A percentile compares a stretch with the other conserved stretches of the same genome.
phyloP scores from a whole-genome alignment of 2,797 vertebrate genomes.

The Anolis apletophallus region DNA sequence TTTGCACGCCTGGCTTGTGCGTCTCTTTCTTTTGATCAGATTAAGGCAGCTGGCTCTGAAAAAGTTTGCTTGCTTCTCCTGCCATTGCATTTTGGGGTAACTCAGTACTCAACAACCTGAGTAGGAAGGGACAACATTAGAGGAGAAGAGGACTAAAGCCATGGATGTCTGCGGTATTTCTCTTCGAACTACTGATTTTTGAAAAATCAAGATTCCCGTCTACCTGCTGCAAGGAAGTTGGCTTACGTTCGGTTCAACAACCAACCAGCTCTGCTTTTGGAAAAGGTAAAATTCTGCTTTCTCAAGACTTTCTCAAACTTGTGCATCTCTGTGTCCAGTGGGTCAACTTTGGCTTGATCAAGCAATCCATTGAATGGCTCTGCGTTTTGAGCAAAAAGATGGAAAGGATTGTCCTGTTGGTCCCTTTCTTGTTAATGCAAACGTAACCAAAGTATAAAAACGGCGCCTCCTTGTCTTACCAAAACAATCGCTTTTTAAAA shows the following conservation, averaged over 20 bases:
- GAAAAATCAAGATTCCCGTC: background rate
- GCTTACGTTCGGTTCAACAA: background rate
- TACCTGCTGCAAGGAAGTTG: background rate
- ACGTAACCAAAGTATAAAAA: background rate
- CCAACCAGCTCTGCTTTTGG: background rate
- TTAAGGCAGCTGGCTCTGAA: background rate
- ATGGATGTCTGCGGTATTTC: slow-evolving; percentile 1
- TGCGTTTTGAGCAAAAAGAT: background rate
- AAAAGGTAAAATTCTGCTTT: slow-evolving; percentile 46
- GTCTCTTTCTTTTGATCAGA: background rate
- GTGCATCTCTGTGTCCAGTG: accelerated
- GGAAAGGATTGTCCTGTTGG: background rate
- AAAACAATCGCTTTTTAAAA: background rate
- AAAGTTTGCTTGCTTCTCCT: background rate
- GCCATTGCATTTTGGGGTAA: background rate
- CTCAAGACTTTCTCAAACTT: accelerated
- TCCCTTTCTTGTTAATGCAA: background rate
- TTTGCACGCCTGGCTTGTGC: slow-evolving; percentile 17
- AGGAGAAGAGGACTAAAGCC: background rate
- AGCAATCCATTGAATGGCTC: too few species aligned
- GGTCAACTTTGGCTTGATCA: too few species aligned
- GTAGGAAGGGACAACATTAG: background rate
- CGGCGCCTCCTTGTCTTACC: too few species aligned
- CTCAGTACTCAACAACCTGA: background rate
- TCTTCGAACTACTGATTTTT: background rate